Evolutionary conservation across 2,888 invertebrate genomes (phyloP), one percentile per base, ranked within the genome.

Genomic region (Nomada ferruginata): DNA sequence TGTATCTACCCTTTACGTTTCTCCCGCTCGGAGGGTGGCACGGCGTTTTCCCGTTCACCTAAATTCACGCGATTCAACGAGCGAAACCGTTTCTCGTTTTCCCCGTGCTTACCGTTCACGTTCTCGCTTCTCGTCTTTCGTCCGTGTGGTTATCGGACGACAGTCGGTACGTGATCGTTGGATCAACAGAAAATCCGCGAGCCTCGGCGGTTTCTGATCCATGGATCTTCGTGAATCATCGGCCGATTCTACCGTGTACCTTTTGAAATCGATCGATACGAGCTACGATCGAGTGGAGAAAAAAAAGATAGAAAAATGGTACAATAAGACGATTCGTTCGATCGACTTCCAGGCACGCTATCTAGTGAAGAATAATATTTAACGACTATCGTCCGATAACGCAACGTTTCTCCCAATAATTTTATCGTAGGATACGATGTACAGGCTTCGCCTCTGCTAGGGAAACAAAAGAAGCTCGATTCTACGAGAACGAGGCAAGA

Each of bases 91-190:
- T 26, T 44, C 23, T 60, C 61, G 50, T 44, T 11, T 73, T 53
- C 74, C 18, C 36, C 61, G 44, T 64, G 72, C 44, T 69, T 53
- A 59, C 47, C 71, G 64, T 26, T 82, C 59, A 70, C 74, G 74
- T 65, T 83, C 68, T 44, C 65, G 57, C 44, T 47, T 86, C 71
- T 85, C 82, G 69, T 50, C 47, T 77, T 79, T 74, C 76, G 50
- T 75, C 77, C 42, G 23, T 66, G 11, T 36, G 36, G 55, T 70
- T 61, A 61, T 66, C 76, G 57, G 65, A 70, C 61, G 53, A 72
- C 61, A 26, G 52, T n/a, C 61, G 13, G 63, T 59, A 59, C 79
- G 77, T 87, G 79, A 86, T 75, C 26, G 50, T 71, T 26, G 29
- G 36, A 60, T 52, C 65, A 78, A 80, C 85, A 77, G 42, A 57